A percentile compares a stretch with the other conserved stretches of the same genome.
phyloP scores from a whole-genome alignment of 2,888 invertebrate genomes.

The Marasmarcha lunaedactyla region DNA sequence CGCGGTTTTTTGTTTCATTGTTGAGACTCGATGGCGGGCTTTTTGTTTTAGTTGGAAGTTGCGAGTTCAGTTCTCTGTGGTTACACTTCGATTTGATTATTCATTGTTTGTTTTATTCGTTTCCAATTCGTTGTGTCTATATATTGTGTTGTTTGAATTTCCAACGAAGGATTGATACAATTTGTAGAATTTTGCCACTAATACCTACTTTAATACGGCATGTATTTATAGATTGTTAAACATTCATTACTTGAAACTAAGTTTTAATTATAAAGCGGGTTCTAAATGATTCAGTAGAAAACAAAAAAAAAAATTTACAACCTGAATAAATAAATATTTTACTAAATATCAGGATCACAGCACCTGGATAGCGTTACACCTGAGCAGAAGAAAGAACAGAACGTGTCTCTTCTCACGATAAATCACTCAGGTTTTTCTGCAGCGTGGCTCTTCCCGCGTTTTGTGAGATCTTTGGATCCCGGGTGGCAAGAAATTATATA shows the following conservation, averaged over 20 bases:
- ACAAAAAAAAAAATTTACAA: too few relatives aligned
- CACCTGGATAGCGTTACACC: slow-evolving; percentile 26
- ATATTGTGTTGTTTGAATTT: too few relatives aligned
- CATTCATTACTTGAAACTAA: too few relatives aligned
- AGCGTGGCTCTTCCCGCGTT: slow-evolving; percentile 40
- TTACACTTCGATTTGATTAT: slow-evolving; percentile 2
- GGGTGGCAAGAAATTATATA: slow-evolving; percentile 26
- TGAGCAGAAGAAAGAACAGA: slow-evolving; percentile 29
- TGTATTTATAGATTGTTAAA: too few relatives aligned
- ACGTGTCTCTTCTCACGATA: slow-evolving; percentile 49
- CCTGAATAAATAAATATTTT: too few relatives aligned
- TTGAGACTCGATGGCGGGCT: slow-evolving; percentile 8
- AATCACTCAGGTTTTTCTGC: slow-evolving; percentile 48
- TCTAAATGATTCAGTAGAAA: too few relatives aligned
- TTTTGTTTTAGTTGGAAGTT: slow-evolving; percentile 15
- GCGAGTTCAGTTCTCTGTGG: slow-evolving; percentile 1
- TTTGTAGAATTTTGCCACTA: too few relatives aligned
- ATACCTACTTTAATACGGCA: too few relatives aligned
- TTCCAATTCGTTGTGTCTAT: too few relatives aligned
- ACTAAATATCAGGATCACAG: slow-evolving; percentile 10
- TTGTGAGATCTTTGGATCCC: slow-evolving; percentile 33
- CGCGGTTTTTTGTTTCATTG: slow-evolving; percentile 11
- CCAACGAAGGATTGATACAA: too few relatives aligned
- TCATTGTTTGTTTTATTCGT: slow-evolving; percentile 2
- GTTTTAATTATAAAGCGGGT: too few relatives aligned